Evolutionary conservation across 1,140 invertebrate genomes (phyloP).

Genomic region (Pseudachorutes palmiensis): DNA sequence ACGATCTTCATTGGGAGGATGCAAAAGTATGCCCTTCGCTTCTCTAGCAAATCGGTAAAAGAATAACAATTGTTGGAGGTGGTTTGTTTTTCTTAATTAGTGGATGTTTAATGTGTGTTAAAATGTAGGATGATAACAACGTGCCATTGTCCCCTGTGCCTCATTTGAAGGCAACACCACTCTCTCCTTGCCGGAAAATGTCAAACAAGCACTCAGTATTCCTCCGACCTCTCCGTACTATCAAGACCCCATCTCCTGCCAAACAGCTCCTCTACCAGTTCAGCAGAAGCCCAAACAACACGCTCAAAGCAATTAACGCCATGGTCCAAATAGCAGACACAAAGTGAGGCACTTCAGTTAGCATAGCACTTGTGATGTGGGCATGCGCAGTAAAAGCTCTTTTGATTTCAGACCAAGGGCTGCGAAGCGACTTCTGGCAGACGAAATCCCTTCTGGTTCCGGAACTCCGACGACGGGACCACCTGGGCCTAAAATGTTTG

Average conservation of each 20-base stretch:
- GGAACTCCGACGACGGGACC: not conserved
- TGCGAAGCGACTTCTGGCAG: constrained; percentile 28
- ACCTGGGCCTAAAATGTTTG: constrained; percentile 31
- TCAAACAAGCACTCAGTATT: constrained; percentile 58
- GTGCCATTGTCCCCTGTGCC: constrained; percentile 69
- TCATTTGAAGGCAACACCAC: constrained; percentile 51
- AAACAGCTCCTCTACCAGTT: constrained; percentile 73
- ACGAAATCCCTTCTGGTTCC: constrained; percentile 16
- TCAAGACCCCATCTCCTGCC: constrained; percentile 48
- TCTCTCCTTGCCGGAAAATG: constrained; percentile 61
- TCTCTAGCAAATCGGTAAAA: constrained; percentile 52
- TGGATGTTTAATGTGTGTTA: constrained; percentile 42
- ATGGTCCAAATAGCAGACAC: constrained; percentile 35
- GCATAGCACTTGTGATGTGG: not conserved
- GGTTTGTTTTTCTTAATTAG: constrained; percentile 27
- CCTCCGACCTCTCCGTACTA: constrained; percentile 52
- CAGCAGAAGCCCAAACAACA: constrained; percentile 62
- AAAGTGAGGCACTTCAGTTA: constrained; percentile 14
- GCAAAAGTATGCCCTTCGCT: constrained; percentile 67
- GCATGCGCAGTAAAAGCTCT: not conserved
- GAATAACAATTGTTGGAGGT: constrained; percentile 45
- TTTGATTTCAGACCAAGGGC: constrained; percentile 26
- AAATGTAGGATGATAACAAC: constrained; percentile 46
- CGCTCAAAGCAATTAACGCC: constrained; percentile 36
- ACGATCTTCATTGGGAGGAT: constrained; percentile 73